Conservation (phyloP, 2,797 vertebrate genomes). For the Melanogrammus aeglefinus region DNA sequence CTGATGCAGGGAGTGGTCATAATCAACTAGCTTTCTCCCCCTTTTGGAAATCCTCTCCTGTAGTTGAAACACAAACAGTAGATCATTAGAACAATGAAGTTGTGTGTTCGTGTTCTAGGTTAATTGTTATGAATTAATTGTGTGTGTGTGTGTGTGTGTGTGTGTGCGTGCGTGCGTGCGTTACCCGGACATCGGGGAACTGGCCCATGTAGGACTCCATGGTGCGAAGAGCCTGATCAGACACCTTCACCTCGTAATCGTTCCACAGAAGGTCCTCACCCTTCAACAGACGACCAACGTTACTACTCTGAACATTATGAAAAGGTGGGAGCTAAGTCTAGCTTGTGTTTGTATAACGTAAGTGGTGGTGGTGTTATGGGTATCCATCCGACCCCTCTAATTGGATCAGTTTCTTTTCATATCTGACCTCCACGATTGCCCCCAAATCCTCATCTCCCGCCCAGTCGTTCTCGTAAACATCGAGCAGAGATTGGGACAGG, state of each 20-base stretch:
- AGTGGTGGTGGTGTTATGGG: not conserved
- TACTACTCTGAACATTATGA: not conserved
- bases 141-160: conserved; percentile 12
- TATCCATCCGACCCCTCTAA: not conserved
- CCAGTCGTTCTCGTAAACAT: conserved; percentile 85
- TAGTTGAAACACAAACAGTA: conserved; percentile 11
- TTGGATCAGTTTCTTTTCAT: not conserved
- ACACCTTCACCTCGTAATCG: conserved; percentile 89
- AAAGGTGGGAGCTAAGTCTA: not conserved
- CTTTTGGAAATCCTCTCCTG: conserved; percentile 93
- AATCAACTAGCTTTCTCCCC: conserved; percentile 93
- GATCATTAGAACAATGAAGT: not conserved
- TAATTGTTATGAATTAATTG: not conserved
- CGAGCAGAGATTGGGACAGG: conserved; percentile 87
- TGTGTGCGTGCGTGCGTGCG: conserved; percentile 15
- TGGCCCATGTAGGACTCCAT: conserved; percentile 92
- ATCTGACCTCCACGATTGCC: conserved; percentile 81
- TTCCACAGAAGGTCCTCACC: conserved; percentile 94
- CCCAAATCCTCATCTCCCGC: conserved; percentile 81
- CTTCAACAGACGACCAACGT: conserved; percentile 58
- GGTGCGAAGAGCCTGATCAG: conserved; percentile 83
- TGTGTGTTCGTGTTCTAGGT: conserved; percentile 10
- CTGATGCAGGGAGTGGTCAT: conserved; percentile 89
- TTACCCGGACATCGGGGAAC: conserved; percentile 89
- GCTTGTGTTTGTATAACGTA: not conserved